These are phyloP conservation scores for Oscheius sp. DNA, from an alignment of 2,888 invertebrate species.

Conservation along the genomic window DNA sequence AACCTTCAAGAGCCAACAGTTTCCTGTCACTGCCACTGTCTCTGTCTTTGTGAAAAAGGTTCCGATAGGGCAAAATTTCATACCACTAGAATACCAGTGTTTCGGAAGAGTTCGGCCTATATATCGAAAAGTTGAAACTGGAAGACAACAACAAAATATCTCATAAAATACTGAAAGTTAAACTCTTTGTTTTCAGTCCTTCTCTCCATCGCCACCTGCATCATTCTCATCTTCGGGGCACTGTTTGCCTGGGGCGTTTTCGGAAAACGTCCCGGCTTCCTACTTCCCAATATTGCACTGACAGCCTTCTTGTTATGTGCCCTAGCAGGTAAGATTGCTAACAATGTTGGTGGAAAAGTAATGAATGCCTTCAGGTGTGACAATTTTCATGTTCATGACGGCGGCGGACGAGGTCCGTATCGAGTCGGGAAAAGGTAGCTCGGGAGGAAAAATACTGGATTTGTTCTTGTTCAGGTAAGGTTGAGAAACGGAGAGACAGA, in stretches of 20 bases:
- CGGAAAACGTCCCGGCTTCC: conserved; percentile 23
- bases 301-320: conserved; percentile 34
- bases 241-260: conserved; percentile 34
- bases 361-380: conserved; percentile 12
- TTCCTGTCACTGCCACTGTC: neutral
- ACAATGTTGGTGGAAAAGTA: neutral
- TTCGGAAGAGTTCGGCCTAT: too few relatives aligned
- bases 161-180: neutral
- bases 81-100: too few relatives aligned
- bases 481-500: neutral
- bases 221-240: conserved; percentile 27
- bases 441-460: neutral
- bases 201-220: conserved; percentile 26
- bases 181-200: conserved; percentile 12
- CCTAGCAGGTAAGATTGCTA: conserved; percentile 9
- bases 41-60: neutral
- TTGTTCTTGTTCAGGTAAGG: conserved; percentile 19
- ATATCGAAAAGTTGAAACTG: too few relatives aligned
- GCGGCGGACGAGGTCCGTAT: conserved; percentile 24
- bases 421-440: conserved; percentile 3
- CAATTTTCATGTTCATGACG: conserved; percentile 27
- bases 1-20: neutral
- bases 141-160: neutral
- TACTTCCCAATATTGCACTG: conserved; percentile 25
- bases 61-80: too few relatives aligned